Percentiles rank a stretch among this genome's conserved stretches.
Conservation (phyloP, 2,113 vertebrate species). For the Lontra canadensis region DNA sequence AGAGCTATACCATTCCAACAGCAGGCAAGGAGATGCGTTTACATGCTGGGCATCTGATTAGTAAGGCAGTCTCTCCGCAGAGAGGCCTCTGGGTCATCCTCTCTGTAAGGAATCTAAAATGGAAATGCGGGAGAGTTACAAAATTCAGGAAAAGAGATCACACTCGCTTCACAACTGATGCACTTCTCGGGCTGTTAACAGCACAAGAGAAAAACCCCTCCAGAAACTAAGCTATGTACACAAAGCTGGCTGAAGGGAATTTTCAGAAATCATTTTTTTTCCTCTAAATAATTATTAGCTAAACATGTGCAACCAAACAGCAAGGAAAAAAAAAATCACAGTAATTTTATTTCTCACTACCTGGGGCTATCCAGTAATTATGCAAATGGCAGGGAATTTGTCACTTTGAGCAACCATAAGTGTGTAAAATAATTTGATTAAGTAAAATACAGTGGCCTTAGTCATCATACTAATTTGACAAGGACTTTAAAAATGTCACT, state of each 20-base stretch:
- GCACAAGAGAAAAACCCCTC: background rate
- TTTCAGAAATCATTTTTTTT: slow-evolving; percentile 74
- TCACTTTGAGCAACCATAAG: slow-evolving; percentile 60
- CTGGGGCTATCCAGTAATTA: slow-evolving; percentile 54
- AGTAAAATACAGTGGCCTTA: slow-evolving; percentile 65
- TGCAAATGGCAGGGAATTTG: slow-evolving; percentile 56
- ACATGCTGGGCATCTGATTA: background rate
- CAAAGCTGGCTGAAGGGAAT: slow-evolving; percentile 54
- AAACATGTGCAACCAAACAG: slow-evolving; percentile 34
- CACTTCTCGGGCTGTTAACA: background rate
- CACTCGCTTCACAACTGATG: background rate
- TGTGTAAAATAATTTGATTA: slow-evolving; percentile 67
- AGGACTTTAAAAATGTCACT: slow-evolving; percentile 56
- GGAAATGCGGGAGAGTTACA: background rate
- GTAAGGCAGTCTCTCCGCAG: fast-evolving
- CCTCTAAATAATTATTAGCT: slow-evolving; percentile 31
- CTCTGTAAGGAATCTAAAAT: background rate
- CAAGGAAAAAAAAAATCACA: background rate
- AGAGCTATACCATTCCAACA: fast-evolving
- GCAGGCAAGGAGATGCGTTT: background rate
- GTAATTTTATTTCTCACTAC: slow-evolving; percentile 52
- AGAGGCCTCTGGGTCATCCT: background rate
- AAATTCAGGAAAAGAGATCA: background rate
- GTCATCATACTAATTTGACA: slow-evolving; percentile 51
- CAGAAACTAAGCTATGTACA: background rate